A percentile compares a stretch with the other conserved stretches of the same genome.
Evolutionary conservation across 1,140 invertebrate species (phyloP).

Genomic region (Himalopsyche phryganea): DNA sequence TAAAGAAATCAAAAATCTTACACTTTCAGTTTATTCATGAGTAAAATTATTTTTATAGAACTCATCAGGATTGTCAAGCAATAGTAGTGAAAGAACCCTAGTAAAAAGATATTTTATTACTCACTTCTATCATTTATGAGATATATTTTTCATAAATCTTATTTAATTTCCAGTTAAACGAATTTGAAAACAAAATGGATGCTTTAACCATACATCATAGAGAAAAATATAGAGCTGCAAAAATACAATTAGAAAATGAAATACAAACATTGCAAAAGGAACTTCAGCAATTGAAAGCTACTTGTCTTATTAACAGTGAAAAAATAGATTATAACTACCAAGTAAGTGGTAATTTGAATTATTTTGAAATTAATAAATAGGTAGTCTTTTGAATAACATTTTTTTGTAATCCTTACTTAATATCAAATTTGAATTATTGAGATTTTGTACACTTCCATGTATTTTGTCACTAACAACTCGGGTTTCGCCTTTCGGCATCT

Average conservation of each 20-base stretch:
- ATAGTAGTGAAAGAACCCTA: too few relatives aligned
- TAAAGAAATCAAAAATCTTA: neutral
- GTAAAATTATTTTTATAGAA: too few relatives aligned
- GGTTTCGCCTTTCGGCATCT: too few relatives aligned
- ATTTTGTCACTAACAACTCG: too few relatives aligned
- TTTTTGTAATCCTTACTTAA: too few relatives aligned
- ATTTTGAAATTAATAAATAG: neutral
- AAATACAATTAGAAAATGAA: conserved; percentile 67
- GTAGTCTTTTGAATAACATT: neutral
- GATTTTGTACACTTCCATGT: too few relatives aligned
- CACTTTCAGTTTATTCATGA: too few relatives aligned
- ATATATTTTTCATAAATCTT: too few relatives aligned
- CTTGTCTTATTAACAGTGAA: conserved; percentile 71
- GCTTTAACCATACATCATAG: conserved; percentile 62
- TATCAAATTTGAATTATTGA: too few relatives aligned
- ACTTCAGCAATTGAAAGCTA: conserved; percentile 71
- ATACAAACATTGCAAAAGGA: conserved; percentile 72
- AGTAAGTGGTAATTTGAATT: conserved; percentile 30
- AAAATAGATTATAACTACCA: conserved; percentile 85
- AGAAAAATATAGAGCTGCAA: conserved; percentile 64
- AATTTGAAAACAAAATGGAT: conserved; percentile 61
- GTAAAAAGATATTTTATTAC: too few relatives aligned
- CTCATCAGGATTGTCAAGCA: too few relatives aligned
- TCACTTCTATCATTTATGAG: too few relatives aligned
- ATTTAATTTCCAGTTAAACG: conserved; percentile 43